Evolutionary conservation across 2,797 vertebrate genomes (phyloP).

Genomic region (Spinibarbus caldwelli): DNA sequence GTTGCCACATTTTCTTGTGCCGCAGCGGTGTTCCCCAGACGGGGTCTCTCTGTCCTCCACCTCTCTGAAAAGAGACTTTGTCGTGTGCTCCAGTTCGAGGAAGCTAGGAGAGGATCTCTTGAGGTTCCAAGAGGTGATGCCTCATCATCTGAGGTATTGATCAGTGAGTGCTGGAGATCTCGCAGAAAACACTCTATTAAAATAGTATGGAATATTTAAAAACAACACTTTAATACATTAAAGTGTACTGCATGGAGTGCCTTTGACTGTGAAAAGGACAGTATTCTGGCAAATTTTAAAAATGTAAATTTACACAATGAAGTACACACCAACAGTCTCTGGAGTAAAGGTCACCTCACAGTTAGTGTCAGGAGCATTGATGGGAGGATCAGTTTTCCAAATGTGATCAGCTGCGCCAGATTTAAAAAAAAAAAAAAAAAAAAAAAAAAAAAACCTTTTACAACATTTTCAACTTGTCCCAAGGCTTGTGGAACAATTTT

Average conservation of each 20-base stretch:
- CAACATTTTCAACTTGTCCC: conserved; percentile 3
- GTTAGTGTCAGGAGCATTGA: conserved; percentile 14
- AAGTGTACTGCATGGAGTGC: not conserved
- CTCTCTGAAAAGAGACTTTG: too few species aligned
- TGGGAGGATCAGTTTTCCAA: not conserved
- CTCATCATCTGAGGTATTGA: not conserved
- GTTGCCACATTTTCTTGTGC: not conserved
- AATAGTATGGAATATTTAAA: not conserved
- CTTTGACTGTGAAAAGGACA: not conserved
- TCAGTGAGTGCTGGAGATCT: not conserved
- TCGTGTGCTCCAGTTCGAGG: too few species aligned
- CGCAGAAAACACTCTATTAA: conserved; percentile 3
- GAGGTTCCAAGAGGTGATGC: too few species aligned
- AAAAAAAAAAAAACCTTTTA: not conserved
- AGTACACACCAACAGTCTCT: not conserved
- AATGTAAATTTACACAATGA: not conserved
- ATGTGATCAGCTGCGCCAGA: conserved; percentile 9
- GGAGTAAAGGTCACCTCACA: not conserved
- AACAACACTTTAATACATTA: not conserved
- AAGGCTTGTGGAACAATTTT: not conserved
- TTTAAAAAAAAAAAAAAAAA: too few species aligned
- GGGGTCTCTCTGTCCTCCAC: not conserved
- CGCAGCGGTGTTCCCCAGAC: not conserved
- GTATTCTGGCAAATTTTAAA: not conserved
- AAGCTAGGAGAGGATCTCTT: not conserved